Evolutionary conservation across 2,113 vertebrate genomes (phyloP).

Genomic region (Phalacrocorax aristotelis): DNA sequence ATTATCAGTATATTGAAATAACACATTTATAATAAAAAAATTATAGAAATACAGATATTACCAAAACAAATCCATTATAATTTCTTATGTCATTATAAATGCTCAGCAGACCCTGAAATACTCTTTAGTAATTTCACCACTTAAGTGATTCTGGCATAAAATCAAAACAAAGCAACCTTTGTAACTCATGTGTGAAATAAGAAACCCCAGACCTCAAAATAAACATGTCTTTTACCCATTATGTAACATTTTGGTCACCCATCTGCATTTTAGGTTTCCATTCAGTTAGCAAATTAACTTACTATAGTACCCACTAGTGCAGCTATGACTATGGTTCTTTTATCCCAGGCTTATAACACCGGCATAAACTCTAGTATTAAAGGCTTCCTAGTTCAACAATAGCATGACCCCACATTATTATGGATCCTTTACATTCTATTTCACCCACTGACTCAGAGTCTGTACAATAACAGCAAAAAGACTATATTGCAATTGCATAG

Average conservation of each 20-base stretch:
- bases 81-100: conserved; percentile 10
- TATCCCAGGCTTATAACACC: not conserved
- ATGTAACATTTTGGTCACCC: not conserved
- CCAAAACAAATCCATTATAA: conserved; percentile 36
- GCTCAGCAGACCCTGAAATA: conserved; percentile 52
- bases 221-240: not conserved
- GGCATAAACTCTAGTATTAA: not conserved
- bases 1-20: not conserved
- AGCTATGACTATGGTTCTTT: not conserved
- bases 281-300: conserved; percentile 4
- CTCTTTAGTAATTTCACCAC: conserved; percentile 1
- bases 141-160: conserved; percentile 25
- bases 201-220: conserved; percentile 21
- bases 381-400: not conserved
- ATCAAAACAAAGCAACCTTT: conserved; percentile 46
- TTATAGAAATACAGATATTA: not conserved
- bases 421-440: not conserved
- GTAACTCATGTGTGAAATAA: conserved; percentile 68
- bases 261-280: not conserved
- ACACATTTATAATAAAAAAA: not conserved
- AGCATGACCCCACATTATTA: not conserved
- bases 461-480: not conserved
- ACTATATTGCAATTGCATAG: not conserved
- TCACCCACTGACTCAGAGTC: not conserved
- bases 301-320: not conserved